These are phyloP conservation scores for Babyrousa celebensis DNA, from an alignment of 2,797 vertebrate species.

Conservation along the genomic window DNA sequence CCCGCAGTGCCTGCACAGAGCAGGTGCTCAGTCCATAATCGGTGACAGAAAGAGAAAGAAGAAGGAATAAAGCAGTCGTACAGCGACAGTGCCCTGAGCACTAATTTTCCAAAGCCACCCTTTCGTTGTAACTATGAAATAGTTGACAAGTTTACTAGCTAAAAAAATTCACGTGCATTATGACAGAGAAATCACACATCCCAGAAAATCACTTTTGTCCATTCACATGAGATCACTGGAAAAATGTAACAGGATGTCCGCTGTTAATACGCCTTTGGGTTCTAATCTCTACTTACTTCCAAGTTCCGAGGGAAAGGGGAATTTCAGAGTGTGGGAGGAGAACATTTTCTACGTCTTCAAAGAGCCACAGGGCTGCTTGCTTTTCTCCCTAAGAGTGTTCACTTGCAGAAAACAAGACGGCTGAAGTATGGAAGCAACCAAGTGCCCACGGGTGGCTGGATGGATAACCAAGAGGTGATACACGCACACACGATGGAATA, in stretches of 20 bases:
- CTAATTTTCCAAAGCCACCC: not conserved
- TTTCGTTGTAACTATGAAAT: not conserved
- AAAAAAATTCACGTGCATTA: not conserved
- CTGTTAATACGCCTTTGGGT: not conserved
- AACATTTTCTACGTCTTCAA: not conserved
- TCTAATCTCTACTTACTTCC: not conserved
- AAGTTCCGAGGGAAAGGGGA: not conserved
- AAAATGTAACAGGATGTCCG: not conserved
- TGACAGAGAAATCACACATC: not conserved
- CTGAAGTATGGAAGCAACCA: not conserved
- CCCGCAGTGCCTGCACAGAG: not conserved
- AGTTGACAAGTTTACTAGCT: not conserved
- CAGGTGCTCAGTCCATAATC: not conserved
- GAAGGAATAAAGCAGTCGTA: not conserved
- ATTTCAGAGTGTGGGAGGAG: not conserved
- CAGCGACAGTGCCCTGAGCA: rapidly evolving
- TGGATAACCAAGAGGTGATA: not conserved
- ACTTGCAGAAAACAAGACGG: not conserved
- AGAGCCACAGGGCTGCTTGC: not conserved
- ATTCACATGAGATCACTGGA: not conserved
- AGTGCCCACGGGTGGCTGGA: not conserved
- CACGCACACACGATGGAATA: rapidly evolving
- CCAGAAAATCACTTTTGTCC: not conserved
- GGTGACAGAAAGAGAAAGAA: not conserved
- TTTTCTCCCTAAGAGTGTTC: not conserved